These are phyloP conservation scores for Embiotoca jacksoni DNA, from an alignment of 2,113 vertebrate species.

Conservation along the genomic window DNA sequence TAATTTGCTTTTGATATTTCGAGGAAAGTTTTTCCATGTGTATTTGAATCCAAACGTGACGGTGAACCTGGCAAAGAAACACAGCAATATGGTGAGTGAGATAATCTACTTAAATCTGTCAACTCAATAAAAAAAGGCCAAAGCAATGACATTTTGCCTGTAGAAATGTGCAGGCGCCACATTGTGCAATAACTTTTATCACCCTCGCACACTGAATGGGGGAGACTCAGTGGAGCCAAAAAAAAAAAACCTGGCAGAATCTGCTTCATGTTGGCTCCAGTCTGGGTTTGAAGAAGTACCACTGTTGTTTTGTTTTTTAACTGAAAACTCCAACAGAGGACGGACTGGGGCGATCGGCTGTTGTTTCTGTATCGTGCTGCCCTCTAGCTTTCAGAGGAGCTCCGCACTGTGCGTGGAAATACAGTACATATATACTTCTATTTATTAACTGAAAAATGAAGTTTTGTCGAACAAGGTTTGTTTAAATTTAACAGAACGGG, in stretches of 20 bases:
- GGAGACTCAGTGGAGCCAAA: not conserved
- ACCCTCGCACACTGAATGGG: not conserved
- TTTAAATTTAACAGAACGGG: no score
- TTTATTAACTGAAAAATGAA: not conserved
- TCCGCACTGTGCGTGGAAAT: not conserved
- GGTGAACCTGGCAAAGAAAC: not conserved
- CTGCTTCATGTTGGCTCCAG: not conserved
- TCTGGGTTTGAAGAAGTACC: not conserved
- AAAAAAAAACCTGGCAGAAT: not conserved
- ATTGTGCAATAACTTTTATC: conserved; percentile 22
- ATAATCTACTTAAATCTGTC: not conserved
- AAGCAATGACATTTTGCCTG: no score
- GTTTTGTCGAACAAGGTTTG: no score
- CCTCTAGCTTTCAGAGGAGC: conserved; percentile 52
- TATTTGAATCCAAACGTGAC: not conserved
- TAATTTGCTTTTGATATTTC: no score
- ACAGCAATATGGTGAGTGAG: not conserved
- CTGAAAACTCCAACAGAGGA: not conserved
- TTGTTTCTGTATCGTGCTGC: conserved; percentile 53
- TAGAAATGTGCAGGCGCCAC: conserved; percentile 11
- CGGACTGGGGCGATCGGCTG: not conserved
- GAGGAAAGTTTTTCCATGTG: no score
- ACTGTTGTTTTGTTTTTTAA: not conserved
- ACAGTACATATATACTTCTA: no score
- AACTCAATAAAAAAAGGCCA: no score